Base-by-base conservation (phyloP, 2,797 vertebrate genomes). In the Hoplostethus mediterraneus region DNA sequence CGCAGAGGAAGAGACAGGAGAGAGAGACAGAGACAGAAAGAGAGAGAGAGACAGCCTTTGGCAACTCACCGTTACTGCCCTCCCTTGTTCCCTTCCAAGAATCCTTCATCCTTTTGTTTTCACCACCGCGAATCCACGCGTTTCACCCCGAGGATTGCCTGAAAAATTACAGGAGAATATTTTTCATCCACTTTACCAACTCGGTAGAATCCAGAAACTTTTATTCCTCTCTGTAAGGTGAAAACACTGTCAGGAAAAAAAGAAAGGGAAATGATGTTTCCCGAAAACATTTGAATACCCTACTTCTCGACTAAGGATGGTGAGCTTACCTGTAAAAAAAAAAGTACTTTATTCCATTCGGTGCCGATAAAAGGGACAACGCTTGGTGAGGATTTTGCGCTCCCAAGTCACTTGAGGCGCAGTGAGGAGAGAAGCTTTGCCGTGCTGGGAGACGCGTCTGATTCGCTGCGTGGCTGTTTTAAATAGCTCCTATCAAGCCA, bases 31-130 rank as follows among this genome's bases (percentile, higher is more conserved):
- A 21, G 21, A 85, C 90, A 75, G 79, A 92, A 88, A 85, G 81
- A 71, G 86, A 90, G 71, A 82, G 75, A 69, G 48, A 81, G 72
- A 78, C 67, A 79, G 80, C 74, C 52, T 85, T 82, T 86, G 88
- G 91, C 91, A 93, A 95, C 95, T 96, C 95, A 96, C 95, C 95
- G 90, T 92, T 86, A 81, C 84, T 87, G 62, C 76, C 70, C 67
- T 77, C 73, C 17, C 44, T 63, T 44, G 66, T 69, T 76, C 73
- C 69, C 82, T 89, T 86, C 62, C 79, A 81, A 90, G 75, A 65
- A 40, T n/a, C 92, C 84, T 81, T 77, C 82, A 67, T 83, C 92
- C 88, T 84, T 84, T 83, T 21, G 84, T 89, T 90, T 91, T 87
- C 80, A 56, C 85, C 82, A 40, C 84, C 87, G 86, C 78, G 86